These are phyloP conservation scores for Arnoldichthys spilopterus DNA, from an alignment of 2,797 vertebrate species.

Conservation along the genomic window DNA sequence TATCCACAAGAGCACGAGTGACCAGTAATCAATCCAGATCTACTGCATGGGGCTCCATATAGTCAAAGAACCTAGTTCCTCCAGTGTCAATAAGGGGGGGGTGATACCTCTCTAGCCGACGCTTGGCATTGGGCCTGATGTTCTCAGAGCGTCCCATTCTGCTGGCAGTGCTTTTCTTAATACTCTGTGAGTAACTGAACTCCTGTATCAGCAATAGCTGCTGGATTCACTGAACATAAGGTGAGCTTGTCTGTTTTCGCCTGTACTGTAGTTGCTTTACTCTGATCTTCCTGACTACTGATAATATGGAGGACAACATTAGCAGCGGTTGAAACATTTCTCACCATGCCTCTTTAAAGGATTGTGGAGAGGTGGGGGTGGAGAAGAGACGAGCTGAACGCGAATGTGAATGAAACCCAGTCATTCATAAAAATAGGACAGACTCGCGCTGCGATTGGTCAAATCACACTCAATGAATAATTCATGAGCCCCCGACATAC, in stretches of 20 bases:
- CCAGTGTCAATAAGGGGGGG: too few species aligned
- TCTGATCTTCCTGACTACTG: background rate
- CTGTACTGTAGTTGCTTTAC: background rate
- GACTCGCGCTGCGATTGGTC: constrained; percentile 69
- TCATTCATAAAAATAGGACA: constrained; percentile 85
- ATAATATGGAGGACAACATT: background rate
- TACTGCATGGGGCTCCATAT: too few species aligned
- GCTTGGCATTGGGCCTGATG: background rate
- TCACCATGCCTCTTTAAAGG: constrained; percentile 74
- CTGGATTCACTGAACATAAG: too few species aligned
- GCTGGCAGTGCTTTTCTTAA: too few species aligned
- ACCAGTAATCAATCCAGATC: too few species aligned
- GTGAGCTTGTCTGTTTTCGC: too few species aligned
- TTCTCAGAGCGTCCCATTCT: too few species aligned
- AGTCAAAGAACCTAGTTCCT: too few species aligned
- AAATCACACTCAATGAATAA: constrained; percentile 57
- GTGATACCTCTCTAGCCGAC: background rate
- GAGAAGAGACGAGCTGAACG: constrained; percentile 57
- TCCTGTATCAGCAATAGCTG: too few species aligned
- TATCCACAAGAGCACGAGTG: too few species aligned
- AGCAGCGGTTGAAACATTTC: background rate
- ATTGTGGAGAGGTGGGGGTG: constrained; percentile 43
- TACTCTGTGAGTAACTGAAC: too few species aligned
- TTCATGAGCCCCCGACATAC: constrained; percentile 12
- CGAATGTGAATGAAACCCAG: constrained; percentile 81